A percentile compares a stretch with the other conserved stretches of the same genome.
These are phyloP conservation scores for Apis florea DNA, from an alignment of 1,140 invertebrate genomes.

Conservation along the genomic window DNA sequence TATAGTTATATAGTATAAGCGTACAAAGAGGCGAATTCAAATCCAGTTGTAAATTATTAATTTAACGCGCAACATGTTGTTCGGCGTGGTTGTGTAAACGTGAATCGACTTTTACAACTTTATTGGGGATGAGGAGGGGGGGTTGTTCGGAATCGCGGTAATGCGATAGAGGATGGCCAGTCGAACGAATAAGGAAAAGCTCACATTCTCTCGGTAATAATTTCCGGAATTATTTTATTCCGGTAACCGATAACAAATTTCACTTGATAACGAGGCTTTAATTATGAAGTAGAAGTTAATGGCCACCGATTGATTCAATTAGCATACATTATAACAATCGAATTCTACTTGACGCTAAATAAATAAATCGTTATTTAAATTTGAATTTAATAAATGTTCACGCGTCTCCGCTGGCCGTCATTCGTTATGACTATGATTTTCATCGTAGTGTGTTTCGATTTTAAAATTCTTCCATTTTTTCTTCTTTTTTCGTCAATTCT, in stretches of 20 bases:
- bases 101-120: constrained; percentile 13
- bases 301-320: constrained; percentile 59
- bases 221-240: constrained; percentile 34
- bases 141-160: not conserved
- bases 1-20: not conserved
- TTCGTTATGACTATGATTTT: constrained; percentile 36
- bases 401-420: constrained; percentile 33
- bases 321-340: constrained; percentile 58
- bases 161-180: not conserved
- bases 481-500: too few species aligned
- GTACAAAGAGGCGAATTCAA: constrained; percentile 1
- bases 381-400: constrained; percentile 55
- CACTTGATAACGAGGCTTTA: constrained; percentile 58
- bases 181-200: constrained; percentile 14
- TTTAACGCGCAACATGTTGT: not conserved
- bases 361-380: constrained; percentile 65
- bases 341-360: constrained; percentile 54
- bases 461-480: too few species aligned
- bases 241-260: constrained; percentile 29
- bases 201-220: constrained; percentile 1
- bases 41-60: constrained; percentile 3
- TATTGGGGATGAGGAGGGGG: not conserved
- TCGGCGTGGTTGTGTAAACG: not conserved
- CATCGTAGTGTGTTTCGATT: not conserved
- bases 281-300: constrained; percentile 65